Conservation (phyloP, 2,797 vertebrate species). For the Trachops cirrhosus region DNA sequence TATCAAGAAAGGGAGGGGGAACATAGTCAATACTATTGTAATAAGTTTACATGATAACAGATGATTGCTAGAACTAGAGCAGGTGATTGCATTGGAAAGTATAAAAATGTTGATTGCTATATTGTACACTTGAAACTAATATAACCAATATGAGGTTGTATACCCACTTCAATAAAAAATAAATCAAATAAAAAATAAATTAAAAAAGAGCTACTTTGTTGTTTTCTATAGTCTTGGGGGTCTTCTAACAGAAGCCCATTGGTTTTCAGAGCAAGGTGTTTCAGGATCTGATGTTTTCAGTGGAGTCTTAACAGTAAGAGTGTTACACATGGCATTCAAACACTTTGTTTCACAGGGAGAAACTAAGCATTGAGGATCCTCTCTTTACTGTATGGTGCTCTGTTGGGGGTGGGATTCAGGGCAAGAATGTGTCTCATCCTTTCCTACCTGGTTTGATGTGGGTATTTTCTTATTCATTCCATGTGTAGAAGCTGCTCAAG, state of each 20-base stretch:
- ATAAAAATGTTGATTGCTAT: background rate
- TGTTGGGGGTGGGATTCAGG: background rate
- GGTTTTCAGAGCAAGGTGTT: background rate
- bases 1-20: background rate
- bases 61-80: background rate
- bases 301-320: background rate
- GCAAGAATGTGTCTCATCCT: background rate
- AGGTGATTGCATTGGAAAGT: background rate
- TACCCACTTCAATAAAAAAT: background rate
- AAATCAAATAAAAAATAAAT: background rate
- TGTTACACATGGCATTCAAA: background rate
- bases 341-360: background rate
- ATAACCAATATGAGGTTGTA: background rate
- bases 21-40: background rate
- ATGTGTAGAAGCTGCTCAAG: background rate
- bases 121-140: background rate
- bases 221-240: background rate
- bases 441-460: background rate
- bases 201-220: background rate
- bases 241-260: background rate
- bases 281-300: background rate
- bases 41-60: background rate
- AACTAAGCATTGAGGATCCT: background rate
- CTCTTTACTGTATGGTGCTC: background rate
- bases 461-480: background rate